These are phyloP conservation scores for Egretta garzetta DNA, from an alignment of 2,113 vertebrate species.

Conservation along the genomic window DNA sequence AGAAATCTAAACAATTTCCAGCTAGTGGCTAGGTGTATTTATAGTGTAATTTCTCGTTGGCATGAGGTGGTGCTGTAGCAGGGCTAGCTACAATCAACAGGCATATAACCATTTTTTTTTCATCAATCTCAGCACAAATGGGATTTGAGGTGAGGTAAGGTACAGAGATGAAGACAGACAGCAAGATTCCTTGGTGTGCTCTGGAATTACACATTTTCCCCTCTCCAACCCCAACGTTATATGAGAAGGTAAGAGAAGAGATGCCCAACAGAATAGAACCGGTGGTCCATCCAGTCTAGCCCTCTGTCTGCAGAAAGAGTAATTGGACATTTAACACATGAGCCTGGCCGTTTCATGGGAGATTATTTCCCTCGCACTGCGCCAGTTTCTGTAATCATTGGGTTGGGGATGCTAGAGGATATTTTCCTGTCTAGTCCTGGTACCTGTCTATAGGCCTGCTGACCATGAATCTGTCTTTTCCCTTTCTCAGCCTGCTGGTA, in stretches of 20 bases:
- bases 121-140: neutral
- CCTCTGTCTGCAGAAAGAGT: neutral
- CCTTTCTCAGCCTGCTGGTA: neutral
- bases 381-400: rapidly evolving
- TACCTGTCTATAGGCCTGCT: neutral
- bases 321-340: neutral
- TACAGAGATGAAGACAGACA: neutral
- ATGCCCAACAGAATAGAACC: neutral
- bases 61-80: neutral
- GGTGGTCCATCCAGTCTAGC: neutral
- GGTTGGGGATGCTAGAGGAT: neutral
- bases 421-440: neutral
- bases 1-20: neutral
- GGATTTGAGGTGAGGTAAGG: neutral
- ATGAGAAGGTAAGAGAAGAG: neutral
- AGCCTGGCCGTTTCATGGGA: neutral
- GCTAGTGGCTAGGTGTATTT: neutral
- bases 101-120: neutral
- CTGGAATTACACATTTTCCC: neutral
- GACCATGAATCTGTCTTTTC: neutral
- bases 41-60: neutral
- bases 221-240: neutral
- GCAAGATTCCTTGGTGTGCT: neutral
- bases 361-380: rapidly evolving
- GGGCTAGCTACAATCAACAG: neutral